These are phyloP conservation scores for Acanthosepion lycidas DNA, from an alignment of 2,888 invertebrate genomes.

Conservation along the genomic window DNA sequence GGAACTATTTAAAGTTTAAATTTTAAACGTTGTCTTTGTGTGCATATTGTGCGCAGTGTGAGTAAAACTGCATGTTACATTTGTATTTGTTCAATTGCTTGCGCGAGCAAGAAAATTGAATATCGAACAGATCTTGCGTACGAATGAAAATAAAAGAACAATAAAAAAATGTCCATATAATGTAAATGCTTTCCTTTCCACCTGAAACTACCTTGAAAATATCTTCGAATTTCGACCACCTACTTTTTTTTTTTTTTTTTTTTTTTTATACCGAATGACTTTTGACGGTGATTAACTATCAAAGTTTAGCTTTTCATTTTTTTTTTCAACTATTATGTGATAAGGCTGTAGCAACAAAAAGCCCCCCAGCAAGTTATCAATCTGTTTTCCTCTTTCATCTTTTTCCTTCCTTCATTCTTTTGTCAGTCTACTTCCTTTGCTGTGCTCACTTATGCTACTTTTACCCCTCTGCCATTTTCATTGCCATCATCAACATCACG, in stretches of 20 bases:
- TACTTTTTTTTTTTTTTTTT: background rate
- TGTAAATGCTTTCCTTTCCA: background rate
- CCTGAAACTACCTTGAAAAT: background rate
- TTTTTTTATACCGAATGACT: background rate
- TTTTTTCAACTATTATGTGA: background rate
- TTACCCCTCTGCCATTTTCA: background rate
- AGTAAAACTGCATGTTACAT: too few species aligned
- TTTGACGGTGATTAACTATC: conserved; percentile 33
- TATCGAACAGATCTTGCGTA: too few species aligned
- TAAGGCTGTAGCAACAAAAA: background rate
- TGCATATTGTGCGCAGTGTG: too few species aligned
- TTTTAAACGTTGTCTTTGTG: too few species aligned
- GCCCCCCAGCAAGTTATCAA: background rate
- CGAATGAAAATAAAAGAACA: too few species aligned
- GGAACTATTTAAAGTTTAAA: too few species aligned
- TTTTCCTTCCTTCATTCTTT: background rate
- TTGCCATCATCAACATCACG: background rate
- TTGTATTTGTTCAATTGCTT: too few species aligned
- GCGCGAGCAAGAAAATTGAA: too few species aligned
- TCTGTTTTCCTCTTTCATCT: background rate
- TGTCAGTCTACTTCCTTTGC: background rate
- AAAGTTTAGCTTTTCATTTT: background rate
- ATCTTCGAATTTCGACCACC: background rate
- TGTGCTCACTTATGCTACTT: background rate
- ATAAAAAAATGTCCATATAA: too few species aligned